phyloP scores from a whole-genome alignment of 2,113 vertebrate species.

The Myotis davidii region DNA sequence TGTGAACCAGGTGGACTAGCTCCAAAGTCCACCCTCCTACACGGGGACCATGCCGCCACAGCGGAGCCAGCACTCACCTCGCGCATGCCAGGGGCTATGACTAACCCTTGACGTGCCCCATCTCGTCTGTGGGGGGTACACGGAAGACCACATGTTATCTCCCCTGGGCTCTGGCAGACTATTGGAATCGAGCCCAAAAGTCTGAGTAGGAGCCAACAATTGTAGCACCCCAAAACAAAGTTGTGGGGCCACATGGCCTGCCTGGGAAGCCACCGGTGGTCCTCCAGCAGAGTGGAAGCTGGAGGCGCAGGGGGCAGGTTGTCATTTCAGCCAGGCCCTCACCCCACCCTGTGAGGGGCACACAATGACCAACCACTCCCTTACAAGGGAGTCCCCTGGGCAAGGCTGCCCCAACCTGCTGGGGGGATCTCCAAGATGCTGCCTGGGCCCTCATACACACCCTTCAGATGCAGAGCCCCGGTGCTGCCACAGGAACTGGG shows the following conservation, averaged over 20 bases:
- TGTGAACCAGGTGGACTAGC: background rate
- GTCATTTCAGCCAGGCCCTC: background rate
- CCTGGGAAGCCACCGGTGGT: background rate
- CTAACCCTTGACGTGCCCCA: background rate
- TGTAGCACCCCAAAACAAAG: background rate
- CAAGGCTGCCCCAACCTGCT: background rate
- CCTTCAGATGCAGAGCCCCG: background rate
- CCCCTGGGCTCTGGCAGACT: no score
- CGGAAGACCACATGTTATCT: background rate
- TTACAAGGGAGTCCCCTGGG: background rate
- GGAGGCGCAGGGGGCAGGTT: fast-evolving
- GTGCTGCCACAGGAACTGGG: background rate
- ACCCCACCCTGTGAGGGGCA: no score
- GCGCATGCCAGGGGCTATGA: fast-evolving
- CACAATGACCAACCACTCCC: background rate
- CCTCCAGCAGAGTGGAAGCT: background rate
- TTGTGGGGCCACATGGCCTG: fast-evolving
- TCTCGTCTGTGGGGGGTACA: background rate
- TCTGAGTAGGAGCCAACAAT: background rate
- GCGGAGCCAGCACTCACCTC: background rate
- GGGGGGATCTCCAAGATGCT: background rate
- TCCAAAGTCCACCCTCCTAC: background rate
- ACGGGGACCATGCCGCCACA: background rate
- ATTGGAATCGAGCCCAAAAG: background rate
- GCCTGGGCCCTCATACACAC: background rate